These are phyloP conservation scores for Drosophila seguyi DNA, from an alignment of 1,140 invertebrate genomes.

Conservation along the genomic window DNA sequence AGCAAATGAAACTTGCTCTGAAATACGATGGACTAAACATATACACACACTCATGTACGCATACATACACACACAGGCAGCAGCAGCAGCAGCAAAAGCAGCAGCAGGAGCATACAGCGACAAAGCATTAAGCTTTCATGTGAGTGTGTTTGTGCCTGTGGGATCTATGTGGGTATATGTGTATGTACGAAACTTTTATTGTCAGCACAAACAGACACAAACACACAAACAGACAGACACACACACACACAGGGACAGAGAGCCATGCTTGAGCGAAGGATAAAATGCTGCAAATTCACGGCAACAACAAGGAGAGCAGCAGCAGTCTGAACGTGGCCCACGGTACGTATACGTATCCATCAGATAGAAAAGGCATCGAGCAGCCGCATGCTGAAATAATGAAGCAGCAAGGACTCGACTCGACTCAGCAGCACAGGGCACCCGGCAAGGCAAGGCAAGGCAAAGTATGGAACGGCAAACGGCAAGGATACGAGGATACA, in stretches of 20 bases:
- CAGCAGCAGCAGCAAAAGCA: constrained; percentile 4
- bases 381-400: constrained; percentile 81
- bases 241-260: constrained; percentile 28
- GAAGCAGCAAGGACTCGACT: constrained; percentile 82
- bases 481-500: constrained; percentile 40
- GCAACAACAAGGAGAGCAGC: constrained; percentile 61
- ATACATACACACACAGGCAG: constrained; percentile 54
- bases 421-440: constrained; percentile 48
- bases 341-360: constrained; percentile 83
- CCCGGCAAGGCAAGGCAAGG: constrained; percentile 18
- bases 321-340: constrained; percentile 54
- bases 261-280: constrained; percentile 72
- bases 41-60: constrained; percentile 48
- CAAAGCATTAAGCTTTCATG: constrained; percentile 77
- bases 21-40: constrained; percentile 68
- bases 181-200: constrained; percentile 78
- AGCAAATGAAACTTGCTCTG: constrained; percentile 77
- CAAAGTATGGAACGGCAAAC: constrained; percentile 7
- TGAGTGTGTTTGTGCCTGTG: constrained; percentile 46
- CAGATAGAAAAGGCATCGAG: constrained; percentile 82
- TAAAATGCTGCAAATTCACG: constrained; percentile 82
- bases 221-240: constrained; percentile 35
- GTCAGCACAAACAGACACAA: constrained; percentile 80
- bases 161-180: constrained; percentile 30
- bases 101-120: constrained; percentile 21